phyloP scores from a whole-genome alignment of 2,888 invertebrate genomes.

The Mesochorus sp. region DNA sequence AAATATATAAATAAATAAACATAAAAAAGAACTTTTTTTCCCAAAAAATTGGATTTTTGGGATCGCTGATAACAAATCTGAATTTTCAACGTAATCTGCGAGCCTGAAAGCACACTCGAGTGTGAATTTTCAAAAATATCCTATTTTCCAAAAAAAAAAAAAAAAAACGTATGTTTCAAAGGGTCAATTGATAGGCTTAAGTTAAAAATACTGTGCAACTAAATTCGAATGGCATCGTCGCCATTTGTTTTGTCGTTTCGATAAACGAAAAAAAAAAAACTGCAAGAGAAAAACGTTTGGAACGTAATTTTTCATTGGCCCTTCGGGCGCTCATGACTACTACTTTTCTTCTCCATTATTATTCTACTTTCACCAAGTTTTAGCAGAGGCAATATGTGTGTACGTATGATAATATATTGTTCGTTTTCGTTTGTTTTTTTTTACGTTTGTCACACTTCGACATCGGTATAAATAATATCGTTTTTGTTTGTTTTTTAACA shows the following conservation, averaged over 20 bases:
- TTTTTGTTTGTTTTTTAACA: conserved; percentile 15
- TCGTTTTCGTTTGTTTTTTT: not conserved
- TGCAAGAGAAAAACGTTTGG: not conserved
- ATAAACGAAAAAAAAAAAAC: conserved; percentile 26
- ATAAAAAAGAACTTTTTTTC: no score
- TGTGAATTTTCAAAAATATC: no score
- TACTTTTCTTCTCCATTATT: not conserved
- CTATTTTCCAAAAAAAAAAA: no score
- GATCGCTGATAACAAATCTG: no score
- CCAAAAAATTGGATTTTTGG: no score
- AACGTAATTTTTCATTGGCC: not conserved
- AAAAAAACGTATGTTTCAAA: no score
- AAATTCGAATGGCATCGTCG: conserved; percentile 36
- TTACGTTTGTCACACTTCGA: conserved; percentile 10
- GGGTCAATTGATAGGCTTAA: conserved; percentile 49
- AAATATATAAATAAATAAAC: no score
- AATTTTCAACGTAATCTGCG: no score
- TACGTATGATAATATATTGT: conserved; percentile 22
- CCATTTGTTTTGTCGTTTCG: not conserved
- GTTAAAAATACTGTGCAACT: conserved; percentile 60
- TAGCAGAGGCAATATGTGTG: conserved; percentile 37
- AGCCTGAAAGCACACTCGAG: no score
- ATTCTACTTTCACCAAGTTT: conserved; percentile 52
- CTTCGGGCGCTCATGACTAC: not conserved
- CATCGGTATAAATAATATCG: conserved; percentile 52